These are phyloP conservation scores for Cyprinus carpio DNA, from an alignment of 2,113 vertebrate genomes.

Conservation along the genomic window DNA sequence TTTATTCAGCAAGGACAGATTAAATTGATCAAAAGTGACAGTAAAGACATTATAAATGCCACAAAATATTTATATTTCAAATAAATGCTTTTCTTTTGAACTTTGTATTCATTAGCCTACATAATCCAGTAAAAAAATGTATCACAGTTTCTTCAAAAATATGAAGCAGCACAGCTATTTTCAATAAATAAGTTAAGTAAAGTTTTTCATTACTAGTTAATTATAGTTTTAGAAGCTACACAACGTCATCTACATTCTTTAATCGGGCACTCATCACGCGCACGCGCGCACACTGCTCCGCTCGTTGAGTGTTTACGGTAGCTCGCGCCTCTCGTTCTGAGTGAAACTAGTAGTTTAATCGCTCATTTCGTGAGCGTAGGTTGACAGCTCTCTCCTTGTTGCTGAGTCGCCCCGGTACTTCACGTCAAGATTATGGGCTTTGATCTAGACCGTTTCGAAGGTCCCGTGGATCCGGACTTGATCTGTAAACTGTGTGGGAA, in stretches of 20 bases:
- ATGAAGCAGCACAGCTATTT: not conserved
- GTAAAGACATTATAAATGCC: too few species aligned
- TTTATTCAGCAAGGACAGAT: not conserved
- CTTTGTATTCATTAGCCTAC: too few species aligned
- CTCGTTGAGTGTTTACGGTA: slow-evolving; percentile 35
- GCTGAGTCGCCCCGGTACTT: not conserved
- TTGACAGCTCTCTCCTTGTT: not conserved
- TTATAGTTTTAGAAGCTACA: too few species aligned
- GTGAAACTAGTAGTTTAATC: slow-evolving; percentile 9
- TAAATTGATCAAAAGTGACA: too few species aligned
- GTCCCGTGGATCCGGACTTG: slow-evolving; percentile 62
- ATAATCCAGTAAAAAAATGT: not conserved
- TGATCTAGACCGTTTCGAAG: slow-evolving; percentile 64
- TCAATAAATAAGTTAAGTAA: too few species aligned
- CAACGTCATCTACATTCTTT: too few species aligned
- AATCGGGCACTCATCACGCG: not conserved
- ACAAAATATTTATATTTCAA: too few species aligned
- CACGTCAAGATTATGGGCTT: slow-evolving; percentile 64
- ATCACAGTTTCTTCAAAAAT: not conserved
- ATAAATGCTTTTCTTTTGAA: too few species aligned
- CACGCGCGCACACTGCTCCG: too few species aligned
- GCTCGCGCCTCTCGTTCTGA: not conserved
- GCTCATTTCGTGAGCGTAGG: not conserved
- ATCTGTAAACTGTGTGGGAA: slow-evolving; percentile 65
- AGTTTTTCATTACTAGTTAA: too few species aligned